Evolutionary conservation across 2,113 vertebrate species (phyloP), one percentile per base, ranked within the genome.

Genomic region (Chloropsis cyanopogon): DNA sequence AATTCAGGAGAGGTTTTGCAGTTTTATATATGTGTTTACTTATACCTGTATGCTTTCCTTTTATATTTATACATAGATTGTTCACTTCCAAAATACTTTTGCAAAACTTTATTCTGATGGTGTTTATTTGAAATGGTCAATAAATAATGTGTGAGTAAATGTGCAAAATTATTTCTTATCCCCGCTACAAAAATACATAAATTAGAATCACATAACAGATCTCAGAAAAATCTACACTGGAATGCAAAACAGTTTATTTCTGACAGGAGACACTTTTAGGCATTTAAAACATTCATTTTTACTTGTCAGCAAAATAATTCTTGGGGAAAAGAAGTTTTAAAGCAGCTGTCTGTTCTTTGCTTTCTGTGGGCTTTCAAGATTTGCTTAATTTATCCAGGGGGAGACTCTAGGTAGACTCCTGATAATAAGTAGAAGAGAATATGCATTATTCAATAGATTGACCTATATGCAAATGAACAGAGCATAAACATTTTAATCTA

Each of bases 401-500:
- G 71, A 95, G 35, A 83, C 39, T 50, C n/a, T 33, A 81, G 80
- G 78, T 91, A 81, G 42, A 46, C 22, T 76, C 10, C 3, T 73
- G 42, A 59, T 80, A 86, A 64, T 70, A 90, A 82, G 20, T 29
- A 31, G 16, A 80, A 82, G 2, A 84, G 13, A 88, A 44, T 39
- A 75, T 89, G 39, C 16, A 93, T 92, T 92, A 93, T 93, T 96
- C 54, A 83, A 35, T 23, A 82, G 59, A 35, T 60, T 96, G 71
- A 85, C 46, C 33, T 86, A 46, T 75, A 87, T 54, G 49, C 35
- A 95, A 90, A 94, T 85, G 29, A 86, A 57, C 20, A 69, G 42
- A 63, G 39, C 33, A n/a, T 82, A 81, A 86, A 78, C 82, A 80
- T 91, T 86, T 87, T 92, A 82, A 87, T 47, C 16, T 88, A 71